phyloP scores from a whole-genome alignment of 2,113 vertebrate genomes.

The Anolis carolinensis region DNA sequence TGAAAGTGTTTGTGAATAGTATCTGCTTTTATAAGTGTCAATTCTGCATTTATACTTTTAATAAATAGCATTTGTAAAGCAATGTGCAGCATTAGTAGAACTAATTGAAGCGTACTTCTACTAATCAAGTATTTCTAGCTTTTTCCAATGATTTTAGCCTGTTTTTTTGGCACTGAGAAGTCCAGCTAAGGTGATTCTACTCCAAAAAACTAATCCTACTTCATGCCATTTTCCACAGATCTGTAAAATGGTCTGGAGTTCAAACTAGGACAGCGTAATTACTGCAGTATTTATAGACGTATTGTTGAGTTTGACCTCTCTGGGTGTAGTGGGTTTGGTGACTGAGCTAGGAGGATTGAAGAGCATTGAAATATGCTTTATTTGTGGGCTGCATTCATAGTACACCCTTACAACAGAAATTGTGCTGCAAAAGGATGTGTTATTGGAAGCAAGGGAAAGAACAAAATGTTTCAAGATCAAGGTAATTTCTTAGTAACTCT shows the following conservation, averaged over 20 bases:
- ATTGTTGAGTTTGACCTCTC: not conserved
- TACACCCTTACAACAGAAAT: constrained; percentile 7
- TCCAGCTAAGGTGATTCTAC: constrained; percentile 5
- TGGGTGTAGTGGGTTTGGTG: not conserved
- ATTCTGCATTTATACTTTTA: not conserved
- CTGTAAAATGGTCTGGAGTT: constrained; percentile 24
- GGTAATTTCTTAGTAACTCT: not conserved
- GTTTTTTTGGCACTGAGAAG: not conserved
- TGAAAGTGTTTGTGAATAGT: not conserved
- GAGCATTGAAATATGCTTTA: not conserved
- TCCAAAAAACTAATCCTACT: not conserved
- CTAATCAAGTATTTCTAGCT: not conserved
- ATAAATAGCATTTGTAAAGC: not conserved
- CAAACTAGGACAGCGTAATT: constrained; percentile 33
- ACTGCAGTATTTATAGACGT: not conserved
- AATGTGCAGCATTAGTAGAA: not conserved
- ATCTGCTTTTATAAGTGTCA: not conserved
- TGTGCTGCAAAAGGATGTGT: not conserved
- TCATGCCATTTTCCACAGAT: not conserved
- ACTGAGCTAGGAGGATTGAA: not conserved
- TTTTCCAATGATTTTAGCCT: not conserved
- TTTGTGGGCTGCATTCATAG: constrained; percentile 8
- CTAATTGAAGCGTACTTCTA: not conserved
- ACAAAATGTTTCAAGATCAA: constrained; percentile 32
- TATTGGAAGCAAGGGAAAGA: constrained; percentile 16